Evolutionary conservation across 2,113 vertebrate species (phyloP).

Genomic region (Xiphophorus couchianus): DNA sequence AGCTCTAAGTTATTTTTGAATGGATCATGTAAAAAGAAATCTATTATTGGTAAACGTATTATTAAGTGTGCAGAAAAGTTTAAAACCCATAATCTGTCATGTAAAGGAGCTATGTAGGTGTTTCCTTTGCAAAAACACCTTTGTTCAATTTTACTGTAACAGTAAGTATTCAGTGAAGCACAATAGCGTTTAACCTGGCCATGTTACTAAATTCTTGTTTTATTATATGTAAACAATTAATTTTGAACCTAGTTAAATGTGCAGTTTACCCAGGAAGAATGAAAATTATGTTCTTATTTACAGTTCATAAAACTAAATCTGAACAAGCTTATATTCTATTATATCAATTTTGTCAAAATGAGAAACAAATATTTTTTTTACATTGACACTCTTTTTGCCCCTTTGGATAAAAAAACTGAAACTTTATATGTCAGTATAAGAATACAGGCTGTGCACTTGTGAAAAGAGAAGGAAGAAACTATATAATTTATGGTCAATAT

Average conservation of each 20-base stretch:
- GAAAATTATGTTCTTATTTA: background rate
- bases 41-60: no score
- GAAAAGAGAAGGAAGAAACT: conserved; percentile 3
- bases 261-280: background rate
- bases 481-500: conserved; percentile 10
- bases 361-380: background rate
- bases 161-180: background rate
- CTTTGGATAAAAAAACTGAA: background rate
- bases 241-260: background rate
- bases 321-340: background rate
- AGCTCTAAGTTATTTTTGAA: no score
- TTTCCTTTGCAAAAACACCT: no score
- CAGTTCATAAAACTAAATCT: background rate
- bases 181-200: no score
- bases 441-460: background rate
- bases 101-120: background rate
- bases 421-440: background rate
- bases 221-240: background rate
- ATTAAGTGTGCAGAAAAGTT: no score
- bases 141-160: background rate
- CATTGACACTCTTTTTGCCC: background rate
- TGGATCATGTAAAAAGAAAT: no score
- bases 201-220: background rate
- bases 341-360: background rate
- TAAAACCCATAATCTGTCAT: no score